Conservation (phyloP, 2,888 invertebrate species). For the Clostera curtula region DNA sequence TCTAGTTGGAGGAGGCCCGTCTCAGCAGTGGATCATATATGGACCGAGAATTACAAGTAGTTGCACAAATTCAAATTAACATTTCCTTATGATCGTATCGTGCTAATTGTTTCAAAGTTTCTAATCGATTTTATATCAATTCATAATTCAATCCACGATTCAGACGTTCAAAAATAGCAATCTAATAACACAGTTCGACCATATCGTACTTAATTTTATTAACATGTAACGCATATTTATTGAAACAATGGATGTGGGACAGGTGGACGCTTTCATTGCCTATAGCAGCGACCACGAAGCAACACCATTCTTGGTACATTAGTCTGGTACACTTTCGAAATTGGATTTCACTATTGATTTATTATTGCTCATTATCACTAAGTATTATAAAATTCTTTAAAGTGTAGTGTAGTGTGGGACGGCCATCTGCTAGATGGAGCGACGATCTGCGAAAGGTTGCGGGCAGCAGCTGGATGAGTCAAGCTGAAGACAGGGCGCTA, state of each 20-base stretch:
- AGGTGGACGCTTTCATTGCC: slow-evolving; percentile 35
- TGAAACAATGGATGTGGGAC: slow-evolving; percentile 38
- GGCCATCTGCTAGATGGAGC: too few relatives aligned
- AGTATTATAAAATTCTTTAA: not conserved
- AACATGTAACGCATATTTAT: slow-evolving; percentile 26
- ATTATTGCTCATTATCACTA: not conserved
- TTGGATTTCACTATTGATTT: slow-evolving; percentile 9
- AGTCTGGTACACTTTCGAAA: slow-evolving; percentile 21
- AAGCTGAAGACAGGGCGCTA: too few relatives aligned
- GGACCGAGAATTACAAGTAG: too few relatives aligned
- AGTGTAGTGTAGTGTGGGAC: too few relatives aligned
- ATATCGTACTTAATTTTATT: slow-evolving; percentile 24
- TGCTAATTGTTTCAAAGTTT: slow-evolving; percentile 12
- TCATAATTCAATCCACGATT: slow-evolving; percentile 25
- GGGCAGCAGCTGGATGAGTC: too few relatives aligned
- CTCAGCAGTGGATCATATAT: too few relatives aligned
- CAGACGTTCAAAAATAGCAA: slow-evolving; percentile 23
- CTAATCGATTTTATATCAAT: slow-evolving; percentile 23
- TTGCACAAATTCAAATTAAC: too few relatives aligned
- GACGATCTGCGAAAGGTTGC: too few relatives aligned
- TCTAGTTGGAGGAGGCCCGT: too few relatives aligned
- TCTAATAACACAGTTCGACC: slow-evolving; percentile 32
- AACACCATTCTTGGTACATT: slow-evolving; percentile 28
- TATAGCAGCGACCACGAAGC: slow-evolving; percentile 22
- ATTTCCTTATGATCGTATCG: too few relatives aligned